Conservation (phyloP, 1,140 invertebrate species). For the Rhynchophorus ferrugineus region DNA sequence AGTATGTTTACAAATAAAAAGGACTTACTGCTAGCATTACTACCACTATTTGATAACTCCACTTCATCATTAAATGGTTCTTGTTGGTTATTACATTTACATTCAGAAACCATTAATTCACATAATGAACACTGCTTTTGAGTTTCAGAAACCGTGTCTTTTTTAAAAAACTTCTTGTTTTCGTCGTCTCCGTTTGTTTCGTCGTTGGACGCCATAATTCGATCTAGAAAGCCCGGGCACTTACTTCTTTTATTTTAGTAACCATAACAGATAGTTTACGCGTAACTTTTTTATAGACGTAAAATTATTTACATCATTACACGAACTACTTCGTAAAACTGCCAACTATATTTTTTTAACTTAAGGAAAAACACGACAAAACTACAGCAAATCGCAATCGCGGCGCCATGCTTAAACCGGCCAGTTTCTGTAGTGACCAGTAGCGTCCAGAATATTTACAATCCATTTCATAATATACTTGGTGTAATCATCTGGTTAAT, state of each 20-base stretch:
- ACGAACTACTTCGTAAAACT: neutral
- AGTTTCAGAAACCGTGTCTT: constrained; percentile 10
- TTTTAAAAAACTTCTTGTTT: constrained; percentile 26
- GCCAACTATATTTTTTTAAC: constrained; percentile 18
- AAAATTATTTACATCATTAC: constrained; percentile 3
- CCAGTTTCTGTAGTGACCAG: constrained; percentile 5
- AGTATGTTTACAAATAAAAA: constrained; percentile 4
- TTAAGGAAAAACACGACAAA: constrained; percentile 17
- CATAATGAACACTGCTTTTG: constrained; percentile 14
- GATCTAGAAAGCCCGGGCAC: constrained; percentile 24
- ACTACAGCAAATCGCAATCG: constrained; percentile 23
- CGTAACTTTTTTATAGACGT: neutral
- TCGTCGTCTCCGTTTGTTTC: constrained; percentile 25
- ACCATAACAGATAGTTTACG: constrained; percentile 15
- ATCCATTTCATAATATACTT: neutral
- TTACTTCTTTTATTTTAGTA: constrained; percentile 17
- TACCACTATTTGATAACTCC: constrained; percentile 19
- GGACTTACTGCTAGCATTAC: constrained; percentile 15
- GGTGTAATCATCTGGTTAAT: no score
- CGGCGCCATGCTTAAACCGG: constrained; percentile 29
- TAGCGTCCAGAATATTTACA: constrained; percentile 4
- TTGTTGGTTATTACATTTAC: constrained; percentile 21
- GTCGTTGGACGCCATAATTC: constrained; percentile 31
- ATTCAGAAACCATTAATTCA: constrained; percentile 19
- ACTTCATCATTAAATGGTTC: constrained; percentile 15